A percentile compares a stretch with the other conserved stretches of the same genome.
Conservation (phyloP, 2,113 vertebrate species). For the Drymodes brunneopygia region DNA sequence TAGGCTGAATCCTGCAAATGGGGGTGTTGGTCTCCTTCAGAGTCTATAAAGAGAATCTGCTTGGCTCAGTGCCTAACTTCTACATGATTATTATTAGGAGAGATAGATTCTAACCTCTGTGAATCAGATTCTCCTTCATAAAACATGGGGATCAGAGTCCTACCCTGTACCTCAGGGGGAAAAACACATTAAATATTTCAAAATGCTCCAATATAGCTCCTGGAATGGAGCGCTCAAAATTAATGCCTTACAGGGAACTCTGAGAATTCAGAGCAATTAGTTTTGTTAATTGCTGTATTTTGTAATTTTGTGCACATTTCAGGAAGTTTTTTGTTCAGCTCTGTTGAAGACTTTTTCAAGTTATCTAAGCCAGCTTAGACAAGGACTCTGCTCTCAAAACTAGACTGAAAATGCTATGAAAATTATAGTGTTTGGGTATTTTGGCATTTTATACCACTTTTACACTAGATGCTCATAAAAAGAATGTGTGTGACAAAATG, state of each 20-base stretch:
- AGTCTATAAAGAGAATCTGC: not conserved
- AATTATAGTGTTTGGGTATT: not conserved
- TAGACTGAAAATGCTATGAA: not conserved
- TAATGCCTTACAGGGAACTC: not conserved
- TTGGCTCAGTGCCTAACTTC: not conserved
- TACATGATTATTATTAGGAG: not conserved
- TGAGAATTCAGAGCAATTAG: constrained; percentile 16
- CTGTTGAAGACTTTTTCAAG: not conserved
- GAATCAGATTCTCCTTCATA: not conserved
- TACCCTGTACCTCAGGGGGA: not conserved
- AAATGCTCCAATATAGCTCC: not conserved
- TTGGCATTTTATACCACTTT: not conserved
- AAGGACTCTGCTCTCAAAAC: not conserved
- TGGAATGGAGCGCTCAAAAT: not conserved
- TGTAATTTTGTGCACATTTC: not conserved
- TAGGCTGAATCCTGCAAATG: not conserved
- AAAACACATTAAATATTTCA: constrained; percentile 13
- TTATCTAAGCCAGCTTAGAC: not conserved
- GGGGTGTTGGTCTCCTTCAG: not conserved
- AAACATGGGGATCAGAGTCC: not conserved
- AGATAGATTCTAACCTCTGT: not conserved
- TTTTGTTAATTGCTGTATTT: constrained; percentile 20
- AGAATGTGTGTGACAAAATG: not conserved
- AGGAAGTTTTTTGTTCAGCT: not conserved
- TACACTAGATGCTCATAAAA: not conserved